Conservation (phyloP, 2,888 invertebrate genomes). For the Lepidocyrtoides sp. region DNA sequence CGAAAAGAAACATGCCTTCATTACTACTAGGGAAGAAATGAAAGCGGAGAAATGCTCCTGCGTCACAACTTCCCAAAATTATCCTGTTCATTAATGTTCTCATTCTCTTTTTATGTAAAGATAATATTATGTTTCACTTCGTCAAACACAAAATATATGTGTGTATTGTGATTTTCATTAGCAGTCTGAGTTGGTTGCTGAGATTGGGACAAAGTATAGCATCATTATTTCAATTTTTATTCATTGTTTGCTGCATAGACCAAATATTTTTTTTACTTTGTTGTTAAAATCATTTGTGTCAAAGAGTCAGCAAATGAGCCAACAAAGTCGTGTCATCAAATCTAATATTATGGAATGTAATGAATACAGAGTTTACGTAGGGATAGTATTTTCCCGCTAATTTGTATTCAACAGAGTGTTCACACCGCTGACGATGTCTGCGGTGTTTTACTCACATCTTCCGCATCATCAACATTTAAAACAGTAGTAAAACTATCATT, state of each 20-base stretch:
- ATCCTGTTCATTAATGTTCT: constrained; percentile 16
- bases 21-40: not conserved
- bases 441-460: constrained; percentile 8
- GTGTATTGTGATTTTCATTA: not conserved
- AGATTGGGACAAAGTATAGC: not conserved
- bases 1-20: not conserved
- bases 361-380: not conserved
- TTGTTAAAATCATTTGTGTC: constrained; percentile 1
- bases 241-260: not conserved
- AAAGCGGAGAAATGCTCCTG: not conserved
- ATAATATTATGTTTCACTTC: constrained; percentile 23
- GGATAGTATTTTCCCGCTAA: not conserved
- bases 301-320: constrained; percentile 18
- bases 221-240: constrained; percentile 15
- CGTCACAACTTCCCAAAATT: constrained; percentile 1
- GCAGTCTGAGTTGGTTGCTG: not conserved
- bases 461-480: not conserved
- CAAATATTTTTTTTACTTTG: not conserved
- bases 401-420: not conserved
- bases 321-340: not conserved
- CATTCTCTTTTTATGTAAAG: not conserved
- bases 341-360: not conserved
- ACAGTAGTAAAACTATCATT: not conserved
- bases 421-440: not conserved
- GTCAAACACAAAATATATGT: constrained; percentile 9